Percentiles rank a stretch among this genome's conserved stretches.
phyloP scores from a whole-genome alignment of 2,888 invertebrate genomes.

The Hyppa rectilinea region DNA sequence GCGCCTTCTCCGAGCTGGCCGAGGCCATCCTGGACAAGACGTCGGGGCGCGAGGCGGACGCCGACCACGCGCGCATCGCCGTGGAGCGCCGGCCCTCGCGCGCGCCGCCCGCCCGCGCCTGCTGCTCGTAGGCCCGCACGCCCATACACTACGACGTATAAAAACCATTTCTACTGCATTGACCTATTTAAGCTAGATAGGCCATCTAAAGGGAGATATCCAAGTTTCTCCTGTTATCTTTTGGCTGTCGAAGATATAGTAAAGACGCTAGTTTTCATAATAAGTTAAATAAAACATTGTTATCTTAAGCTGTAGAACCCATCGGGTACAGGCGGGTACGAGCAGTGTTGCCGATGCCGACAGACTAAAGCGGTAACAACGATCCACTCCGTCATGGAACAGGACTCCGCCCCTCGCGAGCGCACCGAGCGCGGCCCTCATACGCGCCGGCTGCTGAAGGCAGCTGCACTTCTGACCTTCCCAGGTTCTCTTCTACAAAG shows the following conservation, averaged over 20 bases:
- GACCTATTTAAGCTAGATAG: not conserved
- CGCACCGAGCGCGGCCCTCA: not conserved
- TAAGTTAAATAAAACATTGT: constrained; percentile 29
- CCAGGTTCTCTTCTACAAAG: constrained; percentile 34
- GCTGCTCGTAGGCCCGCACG: constrained; percentile 81
- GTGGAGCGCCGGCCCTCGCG: constrained; percentile 94
- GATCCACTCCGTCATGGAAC: not conserved
- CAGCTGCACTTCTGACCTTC: not conserved
- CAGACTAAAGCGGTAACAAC: not conserved
- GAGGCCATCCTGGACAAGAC: constrained; percentile 98
- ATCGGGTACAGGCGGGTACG: constrained; percentile 17
- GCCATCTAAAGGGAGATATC: not conserved
- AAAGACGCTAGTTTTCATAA: constrained; percentile 43
- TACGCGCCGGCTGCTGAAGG: not conserved
- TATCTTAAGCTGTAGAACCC: constrained; percentile 5
- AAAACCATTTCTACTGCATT: constrained; percentile 6
- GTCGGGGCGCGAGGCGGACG: constrained; percentile 95
- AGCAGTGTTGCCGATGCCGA: not conserved
- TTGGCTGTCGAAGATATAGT: constrained; percentile 33
- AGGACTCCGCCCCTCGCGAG: not conserved
- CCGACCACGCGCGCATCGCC: constrained; percentile 87
- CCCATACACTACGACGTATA: not conserved
- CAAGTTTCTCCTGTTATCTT: constrained; percentile 11
- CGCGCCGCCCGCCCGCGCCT: constrained; percentile 90
- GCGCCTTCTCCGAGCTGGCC: constrained; percentile 98